These are phyloP conservation scores for Alces alces DNA, from an alignment of 2,113 vertebrate species.

Conservation along the genomic window DNA sequence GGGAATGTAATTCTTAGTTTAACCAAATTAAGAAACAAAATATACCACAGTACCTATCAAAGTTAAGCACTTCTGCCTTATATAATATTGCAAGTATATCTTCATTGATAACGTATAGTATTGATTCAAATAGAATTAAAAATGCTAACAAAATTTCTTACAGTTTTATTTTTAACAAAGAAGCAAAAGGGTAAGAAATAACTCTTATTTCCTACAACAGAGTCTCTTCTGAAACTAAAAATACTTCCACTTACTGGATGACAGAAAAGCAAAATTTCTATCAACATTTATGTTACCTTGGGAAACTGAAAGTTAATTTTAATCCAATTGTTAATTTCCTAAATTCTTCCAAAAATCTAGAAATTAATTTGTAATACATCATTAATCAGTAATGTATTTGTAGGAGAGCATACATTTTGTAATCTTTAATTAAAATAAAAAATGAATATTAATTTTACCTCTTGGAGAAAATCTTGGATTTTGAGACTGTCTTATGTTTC, in stretches of 20 bases:
- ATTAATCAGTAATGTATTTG: neutral
- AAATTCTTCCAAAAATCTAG: neutral
- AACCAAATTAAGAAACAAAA: neutral
- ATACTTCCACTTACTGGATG: neutral
- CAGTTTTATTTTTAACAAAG: neutral
- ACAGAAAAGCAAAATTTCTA: neutral
- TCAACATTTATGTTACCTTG: neutral
- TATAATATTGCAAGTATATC: neutral
- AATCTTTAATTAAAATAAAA: neutral
- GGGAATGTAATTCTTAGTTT: neutral
- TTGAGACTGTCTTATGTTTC: neutral
- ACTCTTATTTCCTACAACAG: neutral
- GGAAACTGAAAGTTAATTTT: constrained; percentile 23
- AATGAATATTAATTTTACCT: neutral
- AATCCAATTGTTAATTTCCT: neutral
- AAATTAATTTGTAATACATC: neutral
- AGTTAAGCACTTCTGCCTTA: neutral
- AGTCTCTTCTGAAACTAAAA: constrained; percentile 24
- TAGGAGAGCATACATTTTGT: neutral
- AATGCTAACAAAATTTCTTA: constrained; percentile 3
- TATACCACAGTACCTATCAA: neutral
- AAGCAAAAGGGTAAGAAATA: neutral
- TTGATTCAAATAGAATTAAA: neutral
- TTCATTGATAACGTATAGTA: neutral
- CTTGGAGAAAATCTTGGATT: neutral